Percentiles rank a stretch among this genome's conserved stretches.
Evolutionary conservation across 2,888 invertebrate genomes (phyloP).

Genomic region (Chromoteleia sp.): DNA sequence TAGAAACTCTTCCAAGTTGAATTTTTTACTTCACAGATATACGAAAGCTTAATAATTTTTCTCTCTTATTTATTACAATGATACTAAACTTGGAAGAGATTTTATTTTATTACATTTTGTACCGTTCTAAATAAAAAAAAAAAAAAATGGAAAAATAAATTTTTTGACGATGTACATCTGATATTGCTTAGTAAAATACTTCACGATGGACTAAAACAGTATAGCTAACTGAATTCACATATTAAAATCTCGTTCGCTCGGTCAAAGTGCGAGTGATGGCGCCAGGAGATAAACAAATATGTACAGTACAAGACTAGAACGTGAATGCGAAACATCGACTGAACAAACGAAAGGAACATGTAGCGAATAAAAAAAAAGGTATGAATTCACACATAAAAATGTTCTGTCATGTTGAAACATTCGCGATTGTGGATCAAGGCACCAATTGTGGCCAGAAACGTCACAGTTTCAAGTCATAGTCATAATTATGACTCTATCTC

Average conservation of each 20-base stretch:
- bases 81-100: conserved; percentile 4
- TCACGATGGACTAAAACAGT: conserved; percentile 17
- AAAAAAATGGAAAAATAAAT: conserved; percentile 10
- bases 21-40: background rate
- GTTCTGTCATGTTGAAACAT: conserved; percentile 15
- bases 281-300: conserved; percentile 63
- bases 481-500: background rate
- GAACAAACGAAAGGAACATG: conserved; percentile 67
- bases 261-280: conserved; percentile 76
- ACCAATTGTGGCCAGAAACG: conserved; percentile 9
- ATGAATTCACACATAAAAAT: conserved; percentile 59
- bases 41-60: background rate
- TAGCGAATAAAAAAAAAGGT: conserved; percentile 58
- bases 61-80: background rate
- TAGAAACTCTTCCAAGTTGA: conserved; percentile 23
- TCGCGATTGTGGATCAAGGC: background rate
- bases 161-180: conserved; percentile 9
- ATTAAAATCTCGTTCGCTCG: conserved; percentile 76
- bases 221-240: conserved; percentile 21
- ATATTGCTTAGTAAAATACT: conserved; percentile 15
- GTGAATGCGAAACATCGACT: conserved; percentile 65
- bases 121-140: background rate
- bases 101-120: conserved; percentile 10
- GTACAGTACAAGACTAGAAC: conserved; percentile 61
- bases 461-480: conserved; percentile 1